Evolutionary conservation across 2,888 invertebrate species (phyloP).

Genomic region (Alcis repandata): DNA sequence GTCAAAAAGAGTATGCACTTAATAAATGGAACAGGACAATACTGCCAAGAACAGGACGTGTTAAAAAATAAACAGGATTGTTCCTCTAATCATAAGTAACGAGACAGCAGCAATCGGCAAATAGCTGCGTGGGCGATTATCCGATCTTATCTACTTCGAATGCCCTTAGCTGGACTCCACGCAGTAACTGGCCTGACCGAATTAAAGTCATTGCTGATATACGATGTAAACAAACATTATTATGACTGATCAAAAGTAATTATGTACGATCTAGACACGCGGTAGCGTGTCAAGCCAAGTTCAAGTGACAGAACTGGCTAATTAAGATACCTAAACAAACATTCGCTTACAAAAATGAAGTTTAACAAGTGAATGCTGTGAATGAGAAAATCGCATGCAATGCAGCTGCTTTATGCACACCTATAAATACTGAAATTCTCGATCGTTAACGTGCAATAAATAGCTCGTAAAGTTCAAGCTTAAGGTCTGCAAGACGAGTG

Average conservation of each 20-base stretch:
- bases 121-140: conserved; percentile 75
- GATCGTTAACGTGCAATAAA: conserved; percentile 59
- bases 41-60: conserved; percentile 31
- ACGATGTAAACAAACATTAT: conserved; percentile 33
- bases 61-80: conserved; percentile 49
- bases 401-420: conserved; percentile 56
- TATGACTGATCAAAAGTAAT: not conserved
- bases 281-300: no score
- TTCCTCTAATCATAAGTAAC: conserved; percentile 71
- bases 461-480: conserved; percentile 63
- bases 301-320: not conserved
- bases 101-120: conserved; percentile 67
- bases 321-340: conserved; percentile 29
- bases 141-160: conserved; percentile 67
- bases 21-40: conserved; percentile 27
- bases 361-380: conserved; percentile 52
- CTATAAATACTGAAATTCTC: conserved; percentile 61
- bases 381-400: conserved; percentile 57
- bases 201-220: conserved; percentile 24
- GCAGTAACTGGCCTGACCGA: conserved; percentile 29
- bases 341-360: conserved; percentile 29
- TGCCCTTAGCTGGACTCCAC: conserved; percentile 59
- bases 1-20: not conserved
- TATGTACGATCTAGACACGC: no score
- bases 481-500: conserved; percentile 55